phyloP scores from a whole-genome alignment of 2,113 vertebrate genomes.

The Neotragus pygmaeus region DNA sequence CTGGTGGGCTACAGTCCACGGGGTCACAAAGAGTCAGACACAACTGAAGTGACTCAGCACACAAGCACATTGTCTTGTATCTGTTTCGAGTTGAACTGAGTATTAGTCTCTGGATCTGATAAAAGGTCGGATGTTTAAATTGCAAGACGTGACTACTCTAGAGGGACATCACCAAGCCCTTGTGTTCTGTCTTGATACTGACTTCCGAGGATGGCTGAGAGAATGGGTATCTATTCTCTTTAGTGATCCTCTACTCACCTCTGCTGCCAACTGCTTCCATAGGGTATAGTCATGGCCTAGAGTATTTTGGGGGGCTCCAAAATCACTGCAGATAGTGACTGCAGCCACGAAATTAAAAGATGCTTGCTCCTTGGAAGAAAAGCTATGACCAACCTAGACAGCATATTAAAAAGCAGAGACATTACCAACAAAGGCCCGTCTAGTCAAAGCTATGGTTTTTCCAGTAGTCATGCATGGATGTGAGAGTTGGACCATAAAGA shows the following conservation, averaged over 20 bases:
- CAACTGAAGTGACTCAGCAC: neutral
- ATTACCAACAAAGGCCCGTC: neutral
- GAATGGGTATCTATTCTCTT: neutral
- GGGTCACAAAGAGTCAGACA: neutral
- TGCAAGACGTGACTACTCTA: neutral
- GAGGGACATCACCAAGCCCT: neutral
- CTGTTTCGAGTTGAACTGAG: neutral
- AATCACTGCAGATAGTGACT: neutral
- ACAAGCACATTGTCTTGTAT: neutral
- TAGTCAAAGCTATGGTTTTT: neutral
- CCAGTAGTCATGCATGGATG: neutral
- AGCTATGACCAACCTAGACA: neutral
- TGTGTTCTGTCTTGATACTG: neutral
- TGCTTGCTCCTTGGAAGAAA: neutral
- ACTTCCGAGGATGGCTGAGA: neutral
- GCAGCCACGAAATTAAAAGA: neutral
- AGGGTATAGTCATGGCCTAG: neutral
- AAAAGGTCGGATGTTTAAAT: neutral
- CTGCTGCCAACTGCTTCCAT: rapidly evolving
- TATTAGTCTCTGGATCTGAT: neutral
- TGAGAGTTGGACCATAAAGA: neutral
- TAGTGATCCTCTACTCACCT: neutral
- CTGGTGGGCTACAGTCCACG: neutral
- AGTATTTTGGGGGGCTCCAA: neutral
- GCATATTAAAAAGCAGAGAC: neutral